These are phyloP conservation scores for Narcine bancroftii DNA, from an alignment of 2,113 vertebrate genomes.

Conservation along the genomic window DNA sequence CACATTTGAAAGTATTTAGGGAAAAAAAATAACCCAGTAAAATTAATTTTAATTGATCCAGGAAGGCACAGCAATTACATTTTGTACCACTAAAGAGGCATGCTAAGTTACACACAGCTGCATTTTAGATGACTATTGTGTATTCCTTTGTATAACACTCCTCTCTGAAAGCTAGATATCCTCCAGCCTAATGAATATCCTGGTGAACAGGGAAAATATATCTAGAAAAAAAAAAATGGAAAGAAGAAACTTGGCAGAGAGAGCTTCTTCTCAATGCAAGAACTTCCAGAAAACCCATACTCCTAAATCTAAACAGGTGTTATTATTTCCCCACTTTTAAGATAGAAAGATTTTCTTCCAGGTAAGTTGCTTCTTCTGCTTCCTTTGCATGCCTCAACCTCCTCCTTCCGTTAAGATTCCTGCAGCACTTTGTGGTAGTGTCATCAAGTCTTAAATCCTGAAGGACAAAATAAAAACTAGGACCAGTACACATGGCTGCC, in stretches of 20 bases:
- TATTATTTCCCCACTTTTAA: not conserved
- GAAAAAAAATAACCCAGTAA: not conserved
- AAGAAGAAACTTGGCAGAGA: not conserved
- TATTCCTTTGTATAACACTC: not conserved
- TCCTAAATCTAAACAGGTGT: not conserved
- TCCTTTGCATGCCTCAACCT: not conserved
- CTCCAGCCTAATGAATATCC: not conserved
- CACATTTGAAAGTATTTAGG: not conserved
- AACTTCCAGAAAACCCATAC: not conserved
- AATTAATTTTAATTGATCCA: constrained; percentile 11
- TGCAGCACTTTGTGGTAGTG: no score
- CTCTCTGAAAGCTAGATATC: not conserved
- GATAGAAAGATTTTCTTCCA: not conserved
- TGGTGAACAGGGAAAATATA: not conserved
- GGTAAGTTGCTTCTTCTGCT: not conserved
- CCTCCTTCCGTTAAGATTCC: not conserved
- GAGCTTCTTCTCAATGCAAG: not conserved
- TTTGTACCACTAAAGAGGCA: not conserved
- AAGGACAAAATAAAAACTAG: no score
- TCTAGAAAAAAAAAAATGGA: not conserved
- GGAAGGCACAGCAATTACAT: not conserved
- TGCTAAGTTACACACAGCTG: not conserved
- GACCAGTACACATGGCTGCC: no score
- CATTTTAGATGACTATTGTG: not conserved
- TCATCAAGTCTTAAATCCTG: no score